A percentile compares a stretch with the other conserved stretches of the same genome.
phyloP scores from a whole-genome alignment of 2,113 vertebrate species.

The Prionailurus viverrinus region DNA sequence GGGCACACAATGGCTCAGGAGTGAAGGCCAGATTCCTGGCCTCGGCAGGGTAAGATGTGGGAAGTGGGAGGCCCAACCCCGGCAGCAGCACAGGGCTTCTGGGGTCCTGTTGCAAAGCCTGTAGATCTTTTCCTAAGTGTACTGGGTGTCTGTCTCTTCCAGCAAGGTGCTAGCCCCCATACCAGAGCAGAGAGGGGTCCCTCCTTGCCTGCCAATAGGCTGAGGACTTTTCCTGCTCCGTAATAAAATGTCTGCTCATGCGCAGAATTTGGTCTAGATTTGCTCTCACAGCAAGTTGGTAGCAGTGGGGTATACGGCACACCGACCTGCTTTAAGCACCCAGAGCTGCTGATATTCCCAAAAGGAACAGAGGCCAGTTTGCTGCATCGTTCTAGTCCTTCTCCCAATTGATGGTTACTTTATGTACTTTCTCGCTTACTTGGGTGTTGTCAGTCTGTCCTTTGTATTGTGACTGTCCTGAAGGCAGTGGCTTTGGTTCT shows the following conservation, averaged over 20 bases:
- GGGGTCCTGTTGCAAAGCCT: neutral
- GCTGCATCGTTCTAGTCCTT: neutral
- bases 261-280: neutral
- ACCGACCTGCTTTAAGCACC: neutral
- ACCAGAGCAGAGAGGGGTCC: neutral
- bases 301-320: neutral
- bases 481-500: neutral
- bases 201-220: neutral
- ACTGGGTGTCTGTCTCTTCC: neutral
- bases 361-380: neutral
- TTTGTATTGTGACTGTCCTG: neutral
- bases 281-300: neutral
- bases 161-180: neutral
- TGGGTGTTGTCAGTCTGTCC: neutral
- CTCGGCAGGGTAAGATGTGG: neutral
- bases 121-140: neutral
- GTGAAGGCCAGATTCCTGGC: neutral
- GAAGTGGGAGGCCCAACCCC: neutral
- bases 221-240: neutral
- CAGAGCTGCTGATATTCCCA: neutral
- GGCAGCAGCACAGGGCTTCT: neutral
- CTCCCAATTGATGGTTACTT: neutral
- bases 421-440: neutral
- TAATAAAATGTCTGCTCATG: neutral
- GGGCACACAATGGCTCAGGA: neutral